Conservation (phyloP, 2,888 invertebrate species). For the Ectobius pallidus region DNA sequence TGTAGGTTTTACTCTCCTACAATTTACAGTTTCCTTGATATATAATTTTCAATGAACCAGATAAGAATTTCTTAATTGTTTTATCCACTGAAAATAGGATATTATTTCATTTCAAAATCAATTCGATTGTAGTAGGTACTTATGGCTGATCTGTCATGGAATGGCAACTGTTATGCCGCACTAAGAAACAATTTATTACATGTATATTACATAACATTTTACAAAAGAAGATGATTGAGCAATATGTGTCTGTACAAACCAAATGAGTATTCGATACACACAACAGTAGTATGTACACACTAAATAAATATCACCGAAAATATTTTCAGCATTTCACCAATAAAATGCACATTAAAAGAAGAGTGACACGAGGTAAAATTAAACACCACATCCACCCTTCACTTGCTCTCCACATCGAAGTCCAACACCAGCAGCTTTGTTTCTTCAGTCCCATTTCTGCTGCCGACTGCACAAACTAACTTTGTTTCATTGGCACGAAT, state of each 20-base stretch:
- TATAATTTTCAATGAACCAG: no score
- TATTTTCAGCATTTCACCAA: background rate
- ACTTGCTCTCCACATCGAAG: conserved; percentile 81
- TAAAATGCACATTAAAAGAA: conserved; percentile 2
- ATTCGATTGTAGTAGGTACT: no score
- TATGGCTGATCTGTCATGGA: no score
- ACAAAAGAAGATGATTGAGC: conserved; percentile 42
- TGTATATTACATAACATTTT: conserved; percentile 41
- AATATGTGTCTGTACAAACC: conserved; percentile 34
- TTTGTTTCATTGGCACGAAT: conserved; percentile 95
- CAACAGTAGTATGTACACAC: conserved; percentile 1
- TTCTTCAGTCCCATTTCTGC: conserved; percentile 98
- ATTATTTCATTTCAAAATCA: no score
- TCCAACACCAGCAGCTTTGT: conserved; percentile 97
- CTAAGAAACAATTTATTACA: conserved; percentile 41
- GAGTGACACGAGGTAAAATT: background rate
- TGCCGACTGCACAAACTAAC: conserved; percentile 97
- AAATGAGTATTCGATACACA: conserved; percentile 9
- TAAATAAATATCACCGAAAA: background rate
- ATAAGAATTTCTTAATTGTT: no score
- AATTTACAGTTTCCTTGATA: no score
- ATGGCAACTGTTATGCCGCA: no score
- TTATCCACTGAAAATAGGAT: no score
- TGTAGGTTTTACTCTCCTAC: no score
- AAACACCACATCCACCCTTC: background rate